These are phyloP conservation scores for Amblyornis subalaris DNA, from an alignment of 2,113 vertebrate species.

Conservation along the genomic window DNA sequence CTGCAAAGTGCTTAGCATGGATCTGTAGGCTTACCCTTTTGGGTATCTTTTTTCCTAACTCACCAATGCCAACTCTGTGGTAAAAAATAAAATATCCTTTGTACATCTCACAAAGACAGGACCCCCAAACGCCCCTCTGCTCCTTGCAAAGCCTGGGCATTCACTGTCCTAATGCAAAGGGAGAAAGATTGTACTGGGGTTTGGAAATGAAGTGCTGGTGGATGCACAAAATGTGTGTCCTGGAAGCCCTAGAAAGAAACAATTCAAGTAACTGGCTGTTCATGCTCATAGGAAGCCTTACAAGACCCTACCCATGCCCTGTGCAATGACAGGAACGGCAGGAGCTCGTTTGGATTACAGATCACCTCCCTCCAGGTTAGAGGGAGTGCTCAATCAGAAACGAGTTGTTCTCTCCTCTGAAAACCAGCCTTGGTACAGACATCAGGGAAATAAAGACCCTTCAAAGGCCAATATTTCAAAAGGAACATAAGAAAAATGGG, in stretches of 20 bases:
- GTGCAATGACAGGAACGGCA: not conserved
- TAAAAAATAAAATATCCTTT: not conserved
- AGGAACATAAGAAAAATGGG: slow-evolving; percentile 32
- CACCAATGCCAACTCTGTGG: not conserved
- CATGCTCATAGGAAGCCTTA: not conserved
- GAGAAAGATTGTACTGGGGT: not conserved
- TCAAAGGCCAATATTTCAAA: slow-evolving; percentile 37
- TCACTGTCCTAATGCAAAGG: not conserved
- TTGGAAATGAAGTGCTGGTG: not conserved
- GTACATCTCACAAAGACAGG: not conserved
- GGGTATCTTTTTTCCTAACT: not conserved
- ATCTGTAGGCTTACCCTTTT: not conserved
- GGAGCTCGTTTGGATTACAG: not conserved
- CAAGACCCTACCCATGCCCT: not conserved
- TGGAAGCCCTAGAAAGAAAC: not conserved
- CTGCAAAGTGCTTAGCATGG: not conserved
- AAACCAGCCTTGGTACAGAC: not conserved
- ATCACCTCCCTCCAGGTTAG: not conserved
- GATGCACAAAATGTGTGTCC: not conserved
- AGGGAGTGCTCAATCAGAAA: not conserved
- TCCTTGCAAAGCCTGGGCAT: not conserved
- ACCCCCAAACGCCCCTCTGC: not conserved
- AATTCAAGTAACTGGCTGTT: not conserved
- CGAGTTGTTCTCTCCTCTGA: not conserved
- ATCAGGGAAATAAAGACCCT: slow-evolving; percentile 34